Conservation (phyloP, 2,797 vertebrate genomes). For the Eulemur rubriventer region DNA sequence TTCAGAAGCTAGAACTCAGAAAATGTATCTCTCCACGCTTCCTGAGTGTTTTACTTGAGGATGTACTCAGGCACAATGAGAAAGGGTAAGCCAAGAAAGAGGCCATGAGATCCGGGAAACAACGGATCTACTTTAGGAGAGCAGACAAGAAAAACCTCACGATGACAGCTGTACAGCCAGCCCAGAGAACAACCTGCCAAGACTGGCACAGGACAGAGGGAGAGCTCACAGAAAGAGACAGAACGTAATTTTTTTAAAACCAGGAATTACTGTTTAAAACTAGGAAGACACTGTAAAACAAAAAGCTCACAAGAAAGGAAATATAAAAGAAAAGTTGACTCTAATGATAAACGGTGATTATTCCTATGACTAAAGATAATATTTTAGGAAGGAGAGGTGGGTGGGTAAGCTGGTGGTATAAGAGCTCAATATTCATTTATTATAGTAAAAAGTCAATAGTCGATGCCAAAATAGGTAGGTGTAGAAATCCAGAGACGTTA, state of each 20-base stretch:
- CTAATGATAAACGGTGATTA: not conserved
- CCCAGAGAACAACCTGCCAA: not conserved
- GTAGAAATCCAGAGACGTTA: not conserved
- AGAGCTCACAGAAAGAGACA: not conserved
- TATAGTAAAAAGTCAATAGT: not conserved
- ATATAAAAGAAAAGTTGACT: not conserved
- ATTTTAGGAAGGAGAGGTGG: not conserved
- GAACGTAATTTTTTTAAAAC: not conserved
- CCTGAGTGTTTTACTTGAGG: not conserved
- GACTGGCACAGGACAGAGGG: not conserved
- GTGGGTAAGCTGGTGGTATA: not conserved
- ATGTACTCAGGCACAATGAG: not conserved
- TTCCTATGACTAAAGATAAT: not conserved
- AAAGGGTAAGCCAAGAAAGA: not conserved
- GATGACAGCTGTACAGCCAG: not conserved
- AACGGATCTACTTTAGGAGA: not conserved
- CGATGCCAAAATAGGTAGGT: not conserved
- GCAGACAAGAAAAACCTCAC: not conserved
- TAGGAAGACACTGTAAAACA: not conserved
- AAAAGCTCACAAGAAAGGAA: not conserved
- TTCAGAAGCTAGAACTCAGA: slow-evolving; percentile 15
- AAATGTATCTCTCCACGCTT: not conserved
- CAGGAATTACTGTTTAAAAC: not conserved
- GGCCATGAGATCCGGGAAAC: not conserved
- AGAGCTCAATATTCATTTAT: not conserved